Base-by-base conservation (phyloP, 2,113 vertebrate genomes). In the Platycercus adscitus region DNA sequence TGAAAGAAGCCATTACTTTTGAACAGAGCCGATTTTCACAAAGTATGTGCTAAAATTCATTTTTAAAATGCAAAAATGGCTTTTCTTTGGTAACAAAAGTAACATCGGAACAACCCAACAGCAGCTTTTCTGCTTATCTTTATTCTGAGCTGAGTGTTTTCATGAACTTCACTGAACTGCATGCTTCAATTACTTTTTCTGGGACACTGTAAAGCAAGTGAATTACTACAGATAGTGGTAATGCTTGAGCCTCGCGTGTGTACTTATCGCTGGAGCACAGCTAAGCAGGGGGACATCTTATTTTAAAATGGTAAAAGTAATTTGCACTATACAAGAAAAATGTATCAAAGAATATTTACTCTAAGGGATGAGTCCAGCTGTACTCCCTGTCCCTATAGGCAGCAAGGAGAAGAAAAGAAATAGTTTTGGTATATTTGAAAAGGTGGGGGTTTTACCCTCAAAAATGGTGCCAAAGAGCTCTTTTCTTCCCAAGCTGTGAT, bases 1-100 rank as follows among this genome's bases (percentile, higher is more conserved):
- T 98, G 95, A 97, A 97, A 97, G 95, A 85, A 91, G 77, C 87
- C 81, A 88, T 96, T 97, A 89, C 92, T 96, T 97, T 60, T 88
- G 80, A 96, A 88, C 70, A 89, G 92, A 92, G 88, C 50, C 70
- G 58, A 44, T 78, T 86, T 60, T 60, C 28, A 79, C 44, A 33
- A 93, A 86, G 50, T 17, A 31, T 19, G 46, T 53, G 46, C 66
- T 69, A 43, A 76, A 92, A 81, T 55, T 49, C 10, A 44, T 80
- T 80, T 91, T 49, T 44, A 31, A 66, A 80, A 80, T 50, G 35
- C 29, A 73, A 82, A 89, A 91, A 50, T 29, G 13, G n/a, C 11
- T 53, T 39, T 43, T 49, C 53, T 78, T 77, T 24, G 3, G 33
- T 44, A 58, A 85, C 53, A 68, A 29, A 84, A 81, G 52, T 60